Percentiles rank a stretch among this genome's conserved stretches.
phyloP scores from a whole-genome alignment of 1,140 invertebrate species.

The Musca vetustissima region DNA sequence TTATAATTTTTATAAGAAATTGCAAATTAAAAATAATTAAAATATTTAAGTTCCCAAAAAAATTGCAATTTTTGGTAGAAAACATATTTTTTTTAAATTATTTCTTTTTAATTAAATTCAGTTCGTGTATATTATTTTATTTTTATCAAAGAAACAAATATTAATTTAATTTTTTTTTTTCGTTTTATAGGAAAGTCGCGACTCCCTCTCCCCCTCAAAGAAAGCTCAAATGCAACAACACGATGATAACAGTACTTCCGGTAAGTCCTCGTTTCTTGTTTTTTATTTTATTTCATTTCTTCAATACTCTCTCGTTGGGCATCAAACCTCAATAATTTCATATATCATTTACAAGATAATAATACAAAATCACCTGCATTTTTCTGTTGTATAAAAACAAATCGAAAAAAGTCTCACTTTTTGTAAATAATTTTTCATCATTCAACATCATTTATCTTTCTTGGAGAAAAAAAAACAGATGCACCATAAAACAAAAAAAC shows the following conservation, averaged over 20 bases:
- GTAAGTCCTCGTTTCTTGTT: conserved; percentile 40
- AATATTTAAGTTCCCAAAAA: too few species aligned
- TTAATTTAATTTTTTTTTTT: not conserved
- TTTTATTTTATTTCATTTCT: too few species aligned
- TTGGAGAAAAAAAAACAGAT: not conserved
- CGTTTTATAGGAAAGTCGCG: conserved; percentile 44
- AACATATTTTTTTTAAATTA: too few species aligned
- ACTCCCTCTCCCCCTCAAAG: conserved; percentile 36
- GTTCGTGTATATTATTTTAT: too few species aligned
- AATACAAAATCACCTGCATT: not conserved
- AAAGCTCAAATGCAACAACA: conserved; percentile 37
- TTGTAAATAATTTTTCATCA: not conserved
- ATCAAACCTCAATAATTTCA: conserved; percentile 10
- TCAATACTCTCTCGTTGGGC: not conserved
- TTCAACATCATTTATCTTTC: not conserved
- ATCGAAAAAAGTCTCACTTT: not conserved
- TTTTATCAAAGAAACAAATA: too few species aligned
- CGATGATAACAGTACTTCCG: conserved; percentile 53
- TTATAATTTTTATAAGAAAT: too few species aligned
- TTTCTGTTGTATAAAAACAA: not conserved
- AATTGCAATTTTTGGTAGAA: too few species aligned
- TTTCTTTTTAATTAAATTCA: too few species aligned
- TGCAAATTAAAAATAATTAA: too few species aligned
- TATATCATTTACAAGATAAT: not conserved
- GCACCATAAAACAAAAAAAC: not conserved